Base-by-base conservation (phyloP, 1,140 invertebrate species). In the Varroa destructor region DNA sequence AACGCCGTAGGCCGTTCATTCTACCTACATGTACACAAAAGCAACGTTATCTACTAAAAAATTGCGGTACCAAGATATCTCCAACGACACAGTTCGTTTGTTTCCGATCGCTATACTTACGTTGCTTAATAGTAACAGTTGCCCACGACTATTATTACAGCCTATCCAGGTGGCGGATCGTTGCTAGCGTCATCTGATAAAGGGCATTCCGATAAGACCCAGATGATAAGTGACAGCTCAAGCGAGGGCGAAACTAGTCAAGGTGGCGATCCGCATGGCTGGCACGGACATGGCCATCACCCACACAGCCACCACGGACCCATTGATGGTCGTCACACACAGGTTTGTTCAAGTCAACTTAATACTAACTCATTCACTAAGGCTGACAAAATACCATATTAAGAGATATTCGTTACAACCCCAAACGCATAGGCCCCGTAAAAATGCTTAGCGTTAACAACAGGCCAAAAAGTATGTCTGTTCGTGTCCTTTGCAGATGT, bases 141-240 rank as follows among this genome's bases (percentile, higher is more conserved):
- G 25, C 25, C 25, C 25, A 25, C 25, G 25, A 25, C 25, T 25
- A 25, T 51, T 3, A 14, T 40, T 67, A 37, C 40, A 67, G 61
- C 61, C 61, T 67, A 67, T 67, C 61, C 61, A 2, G 37, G 14
- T 67, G 14, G 12, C 40, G 61, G 61, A 43, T 67, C 61, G 46
- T 37, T 67, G 40, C 61, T 67, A 14, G 46, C 61, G 1, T 40
- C 61, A 14, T 67, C 61, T n/a, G 61, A 67, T 8, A 67, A 67
- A 8, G 61, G 61, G 61, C 61, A 67, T 40, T 67, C 61, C 2
- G 61, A 67, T 67, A 67, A 67, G 36, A 67, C 61, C 37, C 61
- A 67, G 37, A 67, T 67, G 61, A 67, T 67, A 12, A 67, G 61
- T 37, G 61, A 67, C 37, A 67, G 61, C 61, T 67, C 61, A 36